Conservation (phyloP, 2,113 vertebrate genomes). For the Serinus canaria region DNA sequence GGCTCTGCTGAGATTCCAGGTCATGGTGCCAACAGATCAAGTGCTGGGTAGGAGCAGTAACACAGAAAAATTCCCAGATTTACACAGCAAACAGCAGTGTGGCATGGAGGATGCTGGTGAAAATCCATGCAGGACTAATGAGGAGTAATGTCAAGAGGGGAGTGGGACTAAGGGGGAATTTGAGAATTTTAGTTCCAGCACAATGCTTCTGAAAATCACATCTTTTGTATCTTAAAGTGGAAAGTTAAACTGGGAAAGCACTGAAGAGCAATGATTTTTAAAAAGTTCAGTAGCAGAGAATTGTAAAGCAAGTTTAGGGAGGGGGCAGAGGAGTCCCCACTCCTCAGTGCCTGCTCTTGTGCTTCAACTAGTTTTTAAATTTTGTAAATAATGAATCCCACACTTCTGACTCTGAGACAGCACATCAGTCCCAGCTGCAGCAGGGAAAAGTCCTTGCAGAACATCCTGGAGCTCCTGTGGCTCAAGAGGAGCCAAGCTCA, state of each 20-base stretch:
- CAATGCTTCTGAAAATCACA: neutral
- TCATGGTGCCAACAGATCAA: neutral
- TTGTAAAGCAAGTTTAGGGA: neutral
- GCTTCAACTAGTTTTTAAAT: neutral
- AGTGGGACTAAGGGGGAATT: neutral
- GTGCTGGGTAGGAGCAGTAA: neutral
- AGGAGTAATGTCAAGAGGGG: neutral
- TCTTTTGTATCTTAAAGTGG: neutral
- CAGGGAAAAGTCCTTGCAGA: neutral
- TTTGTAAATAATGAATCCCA: neutral
- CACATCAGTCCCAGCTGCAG: neutral
- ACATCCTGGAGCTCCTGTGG: neutral
- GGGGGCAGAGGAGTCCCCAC: neutral
- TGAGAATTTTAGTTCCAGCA: neutral
- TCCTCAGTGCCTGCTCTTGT: neutral
- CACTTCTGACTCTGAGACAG: neutral
- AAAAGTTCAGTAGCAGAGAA: neutral
- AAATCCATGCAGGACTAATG: neutral
- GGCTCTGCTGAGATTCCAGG: slow-evolving; percentile 12
- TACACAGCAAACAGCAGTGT: neutral
- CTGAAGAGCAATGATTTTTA: neutral
- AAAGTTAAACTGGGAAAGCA: neutral
- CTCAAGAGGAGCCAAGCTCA: neutral
- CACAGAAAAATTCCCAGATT: neutral
- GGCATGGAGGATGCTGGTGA: neutral